These are phyloP conservation scores for Tapirus terrestris DNA, from an alignment of 2,113 vertebrate species.

Conservation along the genomic window DNA sequence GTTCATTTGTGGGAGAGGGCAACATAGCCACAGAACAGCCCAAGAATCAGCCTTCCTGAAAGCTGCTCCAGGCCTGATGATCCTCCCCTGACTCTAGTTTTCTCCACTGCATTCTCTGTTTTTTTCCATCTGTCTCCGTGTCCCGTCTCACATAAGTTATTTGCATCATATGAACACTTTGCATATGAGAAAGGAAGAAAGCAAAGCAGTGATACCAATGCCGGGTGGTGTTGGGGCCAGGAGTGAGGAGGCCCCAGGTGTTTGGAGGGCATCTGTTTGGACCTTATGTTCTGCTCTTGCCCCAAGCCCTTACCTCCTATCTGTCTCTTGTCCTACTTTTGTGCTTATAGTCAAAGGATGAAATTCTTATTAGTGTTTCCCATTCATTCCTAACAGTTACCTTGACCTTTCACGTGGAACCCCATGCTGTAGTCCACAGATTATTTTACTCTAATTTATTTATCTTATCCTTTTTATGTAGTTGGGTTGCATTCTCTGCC, in stretches of 20 bases:
- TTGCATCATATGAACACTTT: neutral
- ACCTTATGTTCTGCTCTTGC: neutral
- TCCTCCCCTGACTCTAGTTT: neutral
- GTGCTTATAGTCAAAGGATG: neutral
- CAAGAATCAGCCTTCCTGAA: neutral
- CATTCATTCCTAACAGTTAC: neutral
- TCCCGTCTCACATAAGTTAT: neutral
- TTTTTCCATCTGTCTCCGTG: neutral
- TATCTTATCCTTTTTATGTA: neutral
- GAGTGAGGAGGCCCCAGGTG: neutral
- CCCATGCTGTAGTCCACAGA: neutral
- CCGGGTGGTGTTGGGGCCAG: neutral
- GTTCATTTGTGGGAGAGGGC: neutral
- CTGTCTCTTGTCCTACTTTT: neutral
- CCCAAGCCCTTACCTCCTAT: neutral
- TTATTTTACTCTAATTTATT: conserved; percentile 19
- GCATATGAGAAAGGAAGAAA: neutral
- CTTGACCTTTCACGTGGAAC: neutral
- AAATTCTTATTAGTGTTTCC: neutral
- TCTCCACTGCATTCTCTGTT: neutral
- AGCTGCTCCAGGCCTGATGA: fast-evolving
- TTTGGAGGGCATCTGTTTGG: neutral
- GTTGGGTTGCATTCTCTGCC: neutral
- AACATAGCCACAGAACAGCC: neutral
- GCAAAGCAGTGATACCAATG: neutral